Base-by-base conservation (phyloP, 2,797 vertebrate species). In the Vespertilio murinus region DNA sequence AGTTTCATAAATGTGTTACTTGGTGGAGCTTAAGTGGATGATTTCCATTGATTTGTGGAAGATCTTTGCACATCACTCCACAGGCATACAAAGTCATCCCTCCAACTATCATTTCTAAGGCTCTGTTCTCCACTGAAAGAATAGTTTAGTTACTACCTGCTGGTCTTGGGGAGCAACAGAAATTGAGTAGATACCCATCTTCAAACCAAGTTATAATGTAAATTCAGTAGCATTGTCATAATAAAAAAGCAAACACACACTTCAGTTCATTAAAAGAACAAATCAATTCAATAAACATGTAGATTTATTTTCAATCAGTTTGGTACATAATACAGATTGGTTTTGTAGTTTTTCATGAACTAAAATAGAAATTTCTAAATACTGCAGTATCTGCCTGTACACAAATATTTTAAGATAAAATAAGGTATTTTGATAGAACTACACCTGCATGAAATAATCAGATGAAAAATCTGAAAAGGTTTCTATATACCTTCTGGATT, bases 221-320 rank as follows among this genome's bases (percentile, higher is more conserved):
- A 95, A 93, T 35, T 25, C 33, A 82, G 25, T 22, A 33, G 23
- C 16, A 14, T 84, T 56, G 22, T 95, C 45, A 95, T 59, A 96
- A 83, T 69, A 18, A 95, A 92, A 95, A 94, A 40, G 28, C 22
- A 81, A 75, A 70, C 56, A 91, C 47, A 94, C 20, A 90, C 8
- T 85, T 64, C 30, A 64, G 33, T 77, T 84, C 91, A 82, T 95
- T 52, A 67, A 42, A 87, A 82, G 25, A 90, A 67, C 33, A 79
- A 93, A 94, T 95, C 89, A 92, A 96, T 97, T 98, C 96, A 97
- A 97, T 96, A 97, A 97, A 96, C 96, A 93, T 40, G 87, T 95
- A 96, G 97, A 97, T 98, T 98, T 98, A 98, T 98, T 98, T 98
- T 91, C 93, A 95, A 96, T 98, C 97, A 97, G 96, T 98, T 97